A percentile compares a stretch with the other conserved stretches of the same genome.
phyloP scores from a whole-genome alignment of 2,113 vertebrate species.

The Anhinga anhinga region DNA sequence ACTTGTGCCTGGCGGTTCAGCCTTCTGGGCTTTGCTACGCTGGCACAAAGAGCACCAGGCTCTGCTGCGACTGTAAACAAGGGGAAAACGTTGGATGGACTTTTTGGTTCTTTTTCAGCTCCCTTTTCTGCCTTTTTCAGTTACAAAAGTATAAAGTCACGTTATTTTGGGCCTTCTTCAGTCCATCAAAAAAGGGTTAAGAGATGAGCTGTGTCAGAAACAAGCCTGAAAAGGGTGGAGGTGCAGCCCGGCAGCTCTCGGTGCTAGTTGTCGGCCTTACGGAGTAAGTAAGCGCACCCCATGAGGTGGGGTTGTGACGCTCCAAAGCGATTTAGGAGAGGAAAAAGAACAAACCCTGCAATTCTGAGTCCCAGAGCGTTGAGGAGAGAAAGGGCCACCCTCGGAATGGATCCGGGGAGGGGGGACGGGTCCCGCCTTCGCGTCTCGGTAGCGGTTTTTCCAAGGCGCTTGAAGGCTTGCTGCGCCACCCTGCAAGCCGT shows the following conservation, averaged over 20 bases:
- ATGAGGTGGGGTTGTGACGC: accelerated
- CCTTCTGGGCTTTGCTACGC: neutral
- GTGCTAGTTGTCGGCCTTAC: neutral
- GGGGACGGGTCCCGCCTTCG: neutral
- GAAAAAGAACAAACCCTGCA: neutral
- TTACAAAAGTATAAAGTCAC: too few relatives aligned
- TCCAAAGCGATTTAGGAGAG: too few relatives aligned
- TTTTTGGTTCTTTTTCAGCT: neutral
- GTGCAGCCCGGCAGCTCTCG: too few relatives aligned
- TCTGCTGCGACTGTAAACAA: neutral
- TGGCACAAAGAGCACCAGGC: too few relatives aligned
- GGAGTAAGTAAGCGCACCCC: accelerated
- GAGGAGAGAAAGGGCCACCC: neutral
- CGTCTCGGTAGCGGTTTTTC: neutral
- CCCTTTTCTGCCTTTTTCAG: neutral
- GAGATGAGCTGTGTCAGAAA: too few relatives aligned
- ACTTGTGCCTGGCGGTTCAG: accelerated
- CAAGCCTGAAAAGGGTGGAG: too few relatives aligned
- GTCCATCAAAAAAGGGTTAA: accelerated
- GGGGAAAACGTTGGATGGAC: accelerated
- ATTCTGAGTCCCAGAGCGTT: neutral
- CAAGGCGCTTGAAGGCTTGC: neutral
- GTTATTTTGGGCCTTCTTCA: accelerated
- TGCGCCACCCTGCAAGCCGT: neutral
- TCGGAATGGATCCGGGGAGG: too few relatives aligned